A percentile compares a stretch with the other conserved stretches of the same genome.
Evolutionary conservation across 1,140 invertebrate genomes (phyloP).

Genomic region (Psilanteris sp.): DNA sequence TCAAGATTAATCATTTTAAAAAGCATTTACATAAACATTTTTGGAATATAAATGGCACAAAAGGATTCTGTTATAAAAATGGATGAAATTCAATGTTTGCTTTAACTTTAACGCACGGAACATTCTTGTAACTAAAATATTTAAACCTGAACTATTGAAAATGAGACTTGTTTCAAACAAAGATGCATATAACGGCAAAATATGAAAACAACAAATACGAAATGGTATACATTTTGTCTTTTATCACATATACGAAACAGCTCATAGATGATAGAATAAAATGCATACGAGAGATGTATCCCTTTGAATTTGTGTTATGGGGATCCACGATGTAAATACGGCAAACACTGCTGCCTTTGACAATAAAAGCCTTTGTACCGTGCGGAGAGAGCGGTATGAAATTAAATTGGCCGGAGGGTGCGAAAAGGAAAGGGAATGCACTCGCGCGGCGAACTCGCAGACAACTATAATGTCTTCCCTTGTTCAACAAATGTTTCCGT

Average conservation of each 20-base stretch:
- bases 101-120: neutral
- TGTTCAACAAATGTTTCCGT: slow-evolving; percentile 49
- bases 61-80: neutral
- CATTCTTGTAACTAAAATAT: slow-evolving; percentile 23
- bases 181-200: slow-evolving; percentile 4
- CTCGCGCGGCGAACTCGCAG: slow-evolving; percentile 9
- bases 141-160: slow-evolving; percentile 15
- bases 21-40: no score
- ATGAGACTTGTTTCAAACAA: slow-evolving; percentile 16
- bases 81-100: neutral
- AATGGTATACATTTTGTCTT: slow-evolving; percentile 19
- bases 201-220: slow-evolving; percentile 23
- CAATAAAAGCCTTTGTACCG: slow-evolving; percentile 59
- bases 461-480: slow-evolving; percentile 39
- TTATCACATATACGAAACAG: slow-evolving; percentile 13
- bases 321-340: slow-evolving; percentile 55
- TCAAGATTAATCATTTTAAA: no score
- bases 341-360: slow-evolving; percentile 53
- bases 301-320: slow-evolving; percentile 57
- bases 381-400: slow-evolving; percentile 48
- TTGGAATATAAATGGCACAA: no score
- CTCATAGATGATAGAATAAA: slow-evolving; percentile 49
- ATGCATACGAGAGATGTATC: slow-evolving; percentile 43
- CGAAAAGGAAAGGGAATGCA: slow-evolving; percentile 52
- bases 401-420: slow-evolving; percentile 60